Evolutionary conservation across 2,888 invertebrate genomes (phyloP).

Genomic region (Coelinius sp.): DNA sequence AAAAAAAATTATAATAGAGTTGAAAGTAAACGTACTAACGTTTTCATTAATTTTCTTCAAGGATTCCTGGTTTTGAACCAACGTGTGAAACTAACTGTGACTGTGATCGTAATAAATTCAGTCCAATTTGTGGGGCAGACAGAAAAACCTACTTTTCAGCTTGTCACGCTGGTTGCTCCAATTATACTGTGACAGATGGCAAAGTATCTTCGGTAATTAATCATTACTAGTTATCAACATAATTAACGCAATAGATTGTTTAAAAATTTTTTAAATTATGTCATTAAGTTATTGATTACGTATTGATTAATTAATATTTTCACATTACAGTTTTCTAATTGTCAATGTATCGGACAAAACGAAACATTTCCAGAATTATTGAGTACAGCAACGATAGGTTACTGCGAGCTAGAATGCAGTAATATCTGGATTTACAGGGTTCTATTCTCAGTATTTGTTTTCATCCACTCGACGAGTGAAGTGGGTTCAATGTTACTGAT

Average conservation of each 20-base stretch:
- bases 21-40: background rate
- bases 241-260: background rate
- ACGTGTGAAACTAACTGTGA: slow-evolving; percentile 80
- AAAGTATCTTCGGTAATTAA: slow-evolving; percentile 71
- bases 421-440: slow-evolving; percentile 86
- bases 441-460: slow-evolving; percentile 89
- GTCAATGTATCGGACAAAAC: slow-evolving; percentile 70
- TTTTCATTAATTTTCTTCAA: slow-evolving; percentile 40
- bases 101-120: slow-evolving; percentile 84
- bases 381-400: slow-evolving; percentile 81
- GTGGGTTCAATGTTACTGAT: slow-evolving; percentile 93
- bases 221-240: too few species aligned
- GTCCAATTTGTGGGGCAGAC: slow-evolving; percentile 88
- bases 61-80: slow-evolving; percentile 70
- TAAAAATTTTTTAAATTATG: background rate
- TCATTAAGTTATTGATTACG: background rate
- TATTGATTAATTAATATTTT: slow-evolving; percentile 23
- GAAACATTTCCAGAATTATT: slow-evolving; percentile 53
- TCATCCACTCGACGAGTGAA: slow-evolving; percentile 93
- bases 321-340: slow-evolving; percentile 71
- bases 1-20: background rate
- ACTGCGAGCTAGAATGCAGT: slow-evolving; percentile 85
- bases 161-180: slow-evolving; percentile 89
- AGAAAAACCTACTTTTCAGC: slow-evolving; percentile 89
- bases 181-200: slow-evolving; percentile 75